Evolutionary conservation across 1,140 invertebrate species (phyloP), one percentile per base, ranked within the genome.

Genomic region (Aleiodes sp.): DNA sequence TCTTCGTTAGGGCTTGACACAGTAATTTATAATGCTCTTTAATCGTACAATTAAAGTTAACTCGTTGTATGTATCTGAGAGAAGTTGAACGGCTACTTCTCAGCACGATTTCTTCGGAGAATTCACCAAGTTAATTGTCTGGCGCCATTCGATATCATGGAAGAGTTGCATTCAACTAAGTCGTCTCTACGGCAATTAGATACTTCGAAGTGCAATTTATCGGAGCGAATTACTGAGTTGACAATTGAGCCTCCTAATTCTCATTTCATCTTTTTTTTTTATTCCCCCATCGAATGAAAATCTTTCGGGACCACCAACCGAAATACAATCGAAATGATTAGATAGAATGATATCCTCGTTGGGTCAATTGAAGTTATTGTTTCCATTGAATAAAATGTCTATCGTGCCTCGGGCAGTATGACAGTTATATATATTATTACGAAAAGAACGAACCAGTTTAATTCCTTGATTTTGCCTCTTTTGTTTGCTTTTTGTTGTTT

Each of bases 121-220:
- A 80, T 82, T 76, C 70, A 70, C 71, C 72, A 75, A 78, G 77
- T 76, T 80, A 82, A 82, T 82, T 80, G 80, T 79, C 79, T 75
- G 77, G 73, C 76, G 78, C 76, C 79, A 70, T 72, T 69, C 70
- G 66, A 78, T 76, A 74, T 70, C 63, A 66, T 71, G 12, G 37
- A 16, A 56, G 62, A 61, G 26, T 52, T 56, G 26, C 59, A 69
- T 63, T 62, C 16, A 56, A 39, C 21, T 21, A 56, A 24, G 28
- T 43, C 57, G 26, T 61, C 56, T 65, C 41, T 74, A 73, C 70
- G 70, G 65, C 73, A 76, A 77, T 77, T 77, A 77, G 59, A 28
- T 62, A 16, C 56, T 61, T 69, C 73, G 62, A 66, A 68, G 43
- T 62, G 73, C 60, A 70, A 52, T 43, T 71, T 71, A 65, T 68